phyloP scores from a whole-genome alignment of 2,113 vertebrate genomes.

The Phyllostomus hastatus region DNA sequence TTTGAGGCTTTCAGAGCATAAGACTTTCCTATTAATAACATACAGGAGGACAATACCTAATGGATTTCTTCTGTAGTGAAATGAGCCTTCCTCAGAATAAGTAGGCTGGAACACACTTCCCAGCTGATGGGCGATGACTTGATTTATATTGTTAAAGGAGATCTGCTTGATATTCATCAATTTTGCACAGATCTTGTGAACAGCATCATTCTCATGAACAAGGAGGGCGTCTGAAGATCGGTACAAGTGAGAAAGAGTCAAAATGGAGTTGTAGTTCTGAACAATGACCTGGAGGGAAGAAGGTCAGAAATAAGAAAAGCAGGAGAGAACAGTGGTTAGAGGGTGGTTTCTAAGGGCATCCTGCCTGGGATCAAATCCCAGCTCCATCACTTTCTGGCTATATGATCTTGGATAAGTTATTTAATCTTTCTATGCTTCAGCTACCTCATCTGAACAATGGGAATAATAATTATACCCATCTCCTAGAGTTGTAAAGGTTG shows the following conservation, averaged over 20 bases:
- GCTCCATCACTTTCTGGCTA: neutral
- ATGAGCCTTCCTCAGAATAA: constrained; percentile 75
- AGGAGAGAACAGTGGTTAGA: neutral
- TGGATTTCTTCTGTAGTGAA: constrained; percentile 87
- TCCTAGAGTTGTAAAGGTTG: neutral
- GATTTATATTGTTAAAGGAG: constrained; percentile 91
- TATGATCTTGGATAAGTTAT: neutral
- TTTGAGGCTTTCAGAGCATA: neutral
- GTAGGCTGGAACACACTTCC: constrained; percentile 92
- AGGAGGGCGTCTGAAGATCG: constrained; percentile 93
- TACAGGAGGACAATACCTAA: constrained; percentile 81
- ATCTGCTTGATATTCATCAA: constrained; percentile 94
- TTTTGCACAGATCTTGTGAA: constrained; percentile 92
- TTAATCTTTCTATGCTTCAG: neutral
- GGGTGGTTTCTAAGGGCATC: neutral
- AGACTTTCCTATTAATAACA: neutral
- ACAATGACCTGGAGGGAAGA: constrained; percentile 90
- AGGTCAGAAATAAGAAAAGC: constrained; percentile 21
- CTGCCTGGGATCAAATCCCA: neutral
- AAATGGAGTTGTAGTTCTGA: constrained; percentile 96
- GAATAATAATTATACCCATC: neutral
- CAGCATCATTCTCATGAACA: constrained; percentile 93
- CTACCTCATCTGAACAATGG: constrained; percentile 1
- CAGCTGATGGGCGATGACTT: constrained; percentile 94
- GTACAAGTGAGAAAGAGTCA: constrained; percentile 94